Conservation (phyloP, 2,113 vertebrate species). For the Manacus vitellinus region DNA sequence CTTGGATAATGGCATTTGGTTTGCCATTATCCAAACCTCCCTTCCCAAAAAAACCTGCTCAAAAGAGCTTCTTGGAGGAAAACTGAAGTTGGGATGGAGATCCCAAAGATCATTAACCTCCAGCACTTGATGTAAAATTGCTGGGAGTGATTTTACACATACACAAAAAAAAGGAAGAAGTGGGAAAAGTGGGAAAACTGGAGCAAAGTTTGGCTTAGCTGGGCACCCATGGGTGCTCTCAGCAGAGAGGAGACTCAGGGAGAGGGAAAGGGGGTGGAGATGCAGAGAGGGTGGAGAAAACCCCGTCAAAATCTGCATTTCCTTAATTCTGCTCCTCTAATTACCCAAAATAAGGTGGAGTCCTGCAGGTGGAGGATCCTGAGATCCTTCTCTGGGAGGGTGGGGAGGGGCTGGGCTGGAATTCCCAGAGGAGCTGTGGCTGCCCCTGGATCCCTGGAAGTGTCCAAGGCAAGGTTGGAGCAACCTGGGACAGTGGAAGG, state of each 20-base stretch:
- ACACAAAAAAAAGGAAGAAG: not conserved
- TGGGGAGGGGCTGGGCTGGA: not conserved
- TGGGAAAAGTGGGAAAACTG: rapidly evolving
- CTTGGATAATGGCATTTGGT: not conserved
- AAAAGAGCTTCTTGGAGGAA: not conserved
- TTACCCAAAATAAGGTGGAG: rapidly evolving
- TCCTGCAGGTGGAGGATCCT: rapidly evolving
- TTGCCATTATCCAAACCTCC: not conserved
- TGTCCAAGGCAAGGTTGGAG: not conserved
- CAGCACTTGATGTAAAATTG: too few species aligned
- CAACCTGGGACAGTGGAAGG: not conserved
- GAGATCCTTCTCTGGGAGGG: too few species aligned
- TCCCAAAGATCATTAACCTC: not conserved
- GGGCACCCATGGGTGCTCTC: not conserved
- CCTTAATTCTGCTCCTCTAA: not conserved
- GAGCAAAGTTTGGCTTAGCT: not conserved
- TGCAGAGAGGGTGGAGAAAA: not conserved
- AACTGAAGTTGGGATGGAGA: not conserved
- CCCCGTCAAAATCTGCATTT: not conserved
- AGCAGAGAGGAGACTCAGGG: not conserved
- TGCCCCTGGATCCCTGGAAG: not conserved
- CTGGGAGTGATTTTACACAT: not conserved
- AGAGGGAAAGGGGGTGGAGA: not conserved
- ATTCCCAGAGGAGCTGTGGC: not conserved
- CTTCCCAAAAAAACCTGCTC: not conserved